Percentiles rank a stretch among this genome's conserved stretches.
Conservation (phyloP, 2,888 invertebrate species). For the Myopa tessellatipennis region DNA sequence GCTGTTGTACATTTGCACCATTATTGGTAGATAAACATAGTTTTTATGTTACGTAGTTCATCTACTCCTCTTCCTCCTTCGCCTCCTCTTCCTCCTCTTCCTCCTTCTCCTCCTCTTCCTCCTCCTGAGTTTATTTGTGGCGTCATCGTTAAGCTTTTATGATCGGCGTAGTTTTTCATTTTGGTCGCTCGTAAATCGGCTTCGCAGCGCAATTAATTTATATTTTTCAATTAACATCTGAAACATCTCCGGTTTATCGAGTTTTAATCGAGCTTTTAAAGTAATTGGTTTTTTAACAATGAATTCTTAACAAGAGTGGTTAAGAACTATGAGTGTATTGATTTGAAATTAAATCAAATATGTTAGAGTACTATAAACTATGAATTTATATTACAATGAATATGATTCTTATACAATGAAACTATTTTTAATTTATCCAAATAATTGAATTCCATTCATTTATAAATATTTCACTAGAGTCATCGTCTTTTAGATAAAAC, state of each 20-base stretch:
- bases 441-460: too few species aligned
- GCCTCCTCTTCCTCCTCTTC: not conserved
- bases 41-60: not conserved
- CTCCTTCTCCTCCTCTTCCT: not conserved
- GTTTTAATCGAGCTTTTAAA: too few species aligned
- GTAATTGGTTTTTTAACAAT: too few species aligned
- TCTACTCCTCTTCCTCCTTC: not conserved
- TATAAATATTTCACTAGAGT: too few species aligned
- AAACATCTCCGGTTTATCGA: conserved; percentile 52
- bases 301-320: too few species aligned
- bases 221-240: conserved; percentile 62
- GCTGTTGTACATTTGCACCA: not conserved
- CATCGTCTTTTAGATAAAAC: too few species aligned
- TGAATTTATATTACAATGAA: too few species aligned
- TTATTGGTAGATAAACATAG: not conserved
- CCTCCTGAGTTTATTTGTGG: conserved; percentile 33
- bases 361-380: too few species aligned
- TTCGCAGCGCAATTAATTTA: conserved; percentile 53
- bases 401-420: too few species aligned
- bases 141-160: conserved; percentile 57
- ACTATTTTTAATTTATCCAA: too few species aligned
- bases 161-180: conserved; percentile 53
- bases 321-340: too few species aligned
- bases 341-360: too few species aligned
- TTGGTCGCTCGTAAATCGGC: not conserved